A percentile compares a stretch with the other conserved stretches of the same genome.
Evolutionary conservation across 2,888 invertebrate species (phyloP).

Genomic region (Fabriciana adippe): DNA sequence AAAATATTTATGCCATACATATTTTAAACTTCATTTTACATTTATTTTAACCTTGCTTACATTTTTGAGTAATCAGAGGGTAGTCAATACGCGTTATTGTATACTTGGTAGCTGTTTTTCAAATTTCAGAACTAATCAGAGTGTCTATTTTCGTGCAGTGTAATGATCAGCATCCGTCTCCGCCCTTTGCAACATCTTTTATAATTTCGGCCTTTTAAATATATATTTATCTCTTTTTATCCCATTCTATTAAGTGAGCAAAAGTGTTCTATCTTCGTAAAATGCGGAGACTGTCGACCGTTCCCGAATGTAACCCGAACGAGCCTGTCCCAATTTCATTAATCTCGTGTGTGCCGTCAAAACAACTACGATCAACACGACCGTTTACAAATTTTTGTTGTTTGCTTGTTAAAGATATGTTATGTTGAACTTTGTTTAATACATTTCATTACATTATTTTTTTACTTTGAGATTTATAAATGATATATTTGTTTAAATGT

Average conservation of each 20-base stretch:
- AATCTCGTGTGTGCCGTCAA: slow-evolving; percentile 51
- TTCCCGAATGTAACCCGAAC: slow-evolving; percentile 60
- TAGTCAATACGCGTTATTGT: not conserved
- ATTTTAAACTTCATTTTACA: no score
- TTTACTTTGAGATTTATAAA: not conserved
- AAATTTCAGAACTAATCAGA: not conserved
- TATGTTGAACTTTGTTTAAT: not conserved
- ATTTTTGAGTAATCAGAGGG: no score
- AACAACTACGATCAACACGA: slow-evolving; percentile 47
- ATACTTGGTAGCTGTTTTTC: not conserved
- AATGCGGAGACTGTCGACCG: slow-evolving; percentile 53
- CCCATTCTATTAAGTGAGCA: slow-evolving; percentile 43
- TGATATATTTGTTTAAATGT: not conserved
- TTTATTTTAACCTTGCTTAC: no score
- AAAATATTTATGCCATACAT: no score
- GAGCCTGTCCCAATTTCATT: slow-evolving; percentile 63
- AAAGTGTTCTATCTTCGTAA: slow-evolving; percentile 44
- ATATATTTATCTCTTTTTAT: slow-evolving; percentile 53
- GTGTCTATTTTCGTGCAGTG: slow-evolving; percentile 41
- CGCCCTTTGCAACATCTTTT: slow-evolving; percentile 37
- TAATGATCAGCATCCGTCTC: slow-evolving; percentile 66
- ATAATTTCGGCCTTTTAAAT: slow-evolving; percentile 38
- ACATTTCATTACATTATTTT: not conserved
- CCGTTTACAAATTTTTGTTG: slow-evolving; percentile 51
- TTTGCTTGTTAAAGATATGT: slow-evolving; percentile 3